Conservation (phyloP, 2,888 invertebrate species). For the Agonopterix arenella region DNA sequence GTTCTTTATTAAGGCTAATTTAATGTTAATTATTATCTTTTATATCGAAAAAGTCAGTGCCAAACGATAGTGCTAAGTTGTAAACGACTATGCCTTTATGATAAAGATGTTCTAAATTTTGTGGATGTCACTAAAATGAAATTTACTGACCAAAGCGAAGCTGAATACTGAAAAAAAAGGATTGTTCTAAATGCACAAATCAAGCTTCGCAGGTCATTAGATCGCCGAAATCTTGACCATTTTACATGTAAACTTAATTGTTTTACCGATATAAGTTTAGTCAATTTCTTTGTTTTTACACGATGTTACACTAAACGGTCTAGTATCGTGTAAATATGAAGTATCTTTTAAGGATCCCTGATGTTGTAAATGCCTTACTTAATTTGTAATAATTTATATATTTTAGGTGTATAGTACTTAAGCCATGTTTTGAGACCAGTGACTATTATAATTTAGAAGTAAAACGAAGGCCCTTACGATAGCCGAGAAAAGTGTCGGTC, state of each 20-base stretch:
- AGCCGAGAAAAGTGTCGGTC: constrained; percentile 52
- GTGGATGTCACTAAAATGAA: constrained; percentile 39
- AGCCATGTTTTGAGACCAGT: constrained; percentile 77
- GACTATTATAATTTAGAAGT: constrained; percentile 74
- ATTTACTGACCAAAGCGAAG: constrained; percentile 60
- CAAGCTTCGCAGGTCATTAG: constrained; percentile 63
- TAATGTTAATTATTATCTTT: constrained; percentile 43
- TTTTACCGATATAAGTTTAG: constrained; percentile 75
- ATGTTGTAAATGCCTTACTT: constrained; percentile 77
- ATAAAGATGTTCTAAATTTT: constrained; percentile 59
- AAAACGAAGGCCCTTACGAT: constrained; percentile 47
- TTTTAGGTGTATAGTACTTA: constrained; percentile 77
- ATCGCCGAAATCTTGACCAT: constrained; percentile 77
- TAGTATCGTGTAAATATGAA: constrained; percentile 71
- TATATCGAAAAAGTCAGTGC: constrained; percentile 64
- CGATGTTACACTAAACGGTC: constrained; percentile 57
- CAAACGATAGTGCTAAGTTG: constrained; percentile 73
- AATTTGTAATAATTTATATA: constrained; percentile 78
- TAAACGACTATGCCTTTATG: constrained; percentile 64
- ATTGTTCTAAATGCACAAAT: constrained; percentile 15
- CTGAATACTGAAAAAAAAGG: constrained; percentile 14
- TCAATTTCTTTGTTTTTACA: constrained; percentile 71
- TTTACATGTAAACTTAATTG: constrained; percentile 65
- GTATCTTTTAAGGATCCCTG: constrained; percentile 68
- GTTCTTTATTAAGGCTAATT: constrained; percentile 55